phyloP scores from a whole-genome alignment of 2,888 invertebrate species.

The Sceliomorpha sp. region DNA sequence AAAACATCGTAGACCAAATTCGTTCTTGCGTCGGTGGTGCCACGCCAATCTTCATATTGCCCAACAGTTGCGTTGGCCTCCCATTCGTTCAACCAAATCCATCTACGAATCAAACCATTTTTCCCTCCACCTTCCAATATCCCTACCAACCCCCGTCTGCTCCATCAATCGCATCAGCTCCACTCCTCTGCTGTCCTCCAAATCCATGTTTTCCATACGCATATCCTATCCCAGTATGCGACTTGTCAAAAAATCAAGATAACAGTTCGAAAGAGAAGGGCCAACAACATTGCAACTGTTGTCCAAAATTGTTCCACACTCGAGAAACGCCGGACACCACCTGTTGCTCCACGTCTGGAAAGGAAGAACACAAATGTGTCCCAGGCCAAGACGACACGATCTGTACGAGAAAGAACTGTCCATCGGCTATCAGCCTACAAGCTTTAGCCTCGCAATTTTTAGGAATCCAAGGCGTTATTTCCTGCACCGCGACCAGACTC shows the following conservation, averaged over 20 bases:
- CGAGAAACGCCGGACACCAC: neutral
- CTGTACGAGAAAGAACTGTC: constrained; percentile 62
- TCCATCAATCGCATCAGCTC: neutral
- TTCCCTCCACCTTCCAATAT: neutral
- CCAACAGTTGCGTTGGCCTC: constrained; percentile 5
- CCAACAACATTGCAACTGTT: constrained; percentile 10
- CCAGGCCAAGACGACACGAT: constrained; percentile 11
- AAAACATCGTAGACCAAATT: constrained; percentile 14
- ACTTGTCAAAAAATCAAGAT: neutral
- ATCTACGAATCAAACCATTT: neutral
- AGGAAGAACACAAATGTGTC: constrained; percentile 31
- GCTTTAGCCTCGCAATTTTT: constrained; percentile 73
- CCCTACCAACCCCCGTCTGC: neutral
- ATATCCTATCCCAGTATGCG: constrained; percentile 11
- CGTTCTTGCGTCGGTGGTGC: constrained; percentile 6
- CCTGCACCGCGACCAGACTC: constrained; percentile 71
- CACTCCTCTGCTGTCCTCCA: constrained; percentile 6
- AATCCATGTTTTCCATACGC: constrained; percentile 12
- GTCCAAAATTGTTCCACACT: constrained; percentile 9
- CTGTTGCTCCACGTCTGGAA: neutral
- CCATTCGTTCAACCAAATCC: neutral
- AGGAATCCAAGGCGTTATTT: constrained; percentile 69
- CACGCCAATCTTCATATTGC: constrained; percentile 21
- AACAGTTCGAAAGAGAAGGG: neutral
- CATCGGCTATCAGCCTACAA: constrained; percentile 70